These are phyloP conservation scores for Pseudochromis fuscus DNA, from an alignment of 2,797 vertebrate species.

Conservation along the genomic window DNA sequence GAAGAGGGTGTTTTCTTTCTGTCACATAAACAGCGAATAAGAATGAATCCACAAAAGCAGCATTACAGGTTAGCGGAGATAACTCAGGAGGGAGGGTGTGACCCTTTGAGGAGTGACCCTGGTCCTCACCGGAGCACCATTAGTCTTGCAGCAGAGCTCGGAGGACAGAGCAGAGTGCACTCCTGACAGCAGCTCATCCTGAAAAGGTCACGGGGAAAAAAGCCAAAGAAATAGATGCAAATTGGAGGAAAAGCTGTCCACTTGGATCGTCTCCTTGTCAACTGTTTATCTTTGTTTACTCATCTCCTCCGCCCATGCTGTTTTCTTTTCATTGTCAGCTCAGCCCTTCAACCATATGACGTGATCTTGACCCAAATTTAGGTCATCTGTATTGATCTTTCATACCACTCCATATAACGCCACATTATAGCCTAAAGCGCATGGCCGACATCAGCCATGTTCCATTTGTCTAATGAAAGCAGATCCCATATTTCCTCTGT, in stretches of 20 bases:
- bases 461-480: slow-evolving; percentile 87
- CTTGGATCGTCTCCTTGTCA: slow-evolving; percentile 8
- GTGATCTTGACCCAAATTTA: slow-evolving; percentile 72
- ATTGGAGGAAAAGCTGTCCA: slow-evolving; percentile 30
- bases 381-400: slow-evolving; percentile 76
- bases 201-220: slow-evolving; percentile 72
- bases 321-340: slow-evolving; percentile 19
- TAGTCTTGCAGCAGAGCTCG: slow-evolving; percentile 51
- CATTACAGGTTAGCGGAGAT: slow-evolving; percentile 18
- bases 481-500: slow-evolving; percentile 67
- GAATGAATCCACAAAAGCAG: slow-evolving; percentile 6
- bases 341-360: slow-evolving; percentile 52
- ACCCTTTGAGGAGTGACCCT: slow-evolving; percentile 40
- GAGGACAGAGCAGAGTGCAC: slow-evolving; percentile 33
- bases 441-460: slow-evolving; percentile 52
- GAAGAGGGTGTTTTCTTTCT: slow-evolving; percentile 19
- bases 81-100: slow-evolving; percentile 9
- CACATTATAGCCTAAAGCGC: slow-evolving; percentile 60
- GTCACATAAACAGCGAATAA: slow-evolving; percentile 17
- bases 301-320: neutral
- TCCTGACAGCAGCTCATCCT: slow-evolving; percentile 76
- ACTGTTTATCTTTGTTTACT: slow-evolving; percentile 36
- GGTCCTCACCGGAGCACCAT: slow-evolving; percentile 68
- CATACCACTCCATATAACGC: slow-evolving; percentile 62
- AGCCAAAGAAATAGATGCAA: slow-evolving; percentile 9